Conservation (phyloP, 2,113 vertebrate genomes). For the Ceratotherium simum region DNA sequence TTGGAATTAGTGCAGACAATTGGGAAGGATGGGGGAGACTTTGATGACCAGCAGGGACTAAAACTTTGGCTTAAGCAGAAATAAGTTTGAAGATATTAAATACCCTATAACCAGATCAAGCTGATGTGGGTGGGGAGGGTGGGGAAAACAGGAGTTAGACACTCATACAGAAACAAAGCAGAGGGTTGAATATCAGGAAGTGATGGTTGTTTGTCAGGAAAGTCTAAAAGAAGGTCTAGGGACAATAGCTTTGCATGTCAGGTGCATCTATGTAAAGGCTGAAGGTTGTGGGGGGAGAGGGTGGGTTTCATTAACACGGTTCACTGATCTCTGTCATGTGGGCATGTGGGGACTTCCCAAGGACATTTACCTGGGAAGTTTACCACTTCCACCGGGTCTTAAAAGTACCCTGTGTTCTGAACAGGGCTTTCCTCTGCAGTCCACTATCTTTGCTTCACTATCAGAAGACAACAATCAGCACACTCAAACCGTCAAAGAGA, state of each 20-base stretch:
- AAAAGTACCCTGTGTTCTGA: slow-evolving; percentile 6
- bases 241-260: slow-evolving; percentile 47
- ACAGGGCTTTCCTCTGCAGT: not conserved
- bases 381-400: not conserved
- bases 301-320: slow-evolving; percentile 31
- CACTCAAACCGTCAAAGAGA: not conserved
- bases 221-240: slow-evolving; percentile 39
- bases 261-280: not conserved
- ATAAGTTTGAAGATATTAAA: not conserved
- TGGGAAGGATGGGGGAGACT: not conserved
- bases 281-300: not conserved
- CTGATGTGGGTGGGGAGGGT: not conserved
- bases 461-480: not conserved
- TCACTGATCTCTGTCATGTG: slow-evolving; percentile 23
- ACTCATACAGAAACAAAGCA: slow-evolving; percentile 66
- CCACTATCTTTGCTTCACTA: not conserved
- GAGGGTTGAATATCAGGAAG: slow-evolving; percentile 1
- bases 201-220: not conserved
- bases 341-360: slow-evolving; percentile 21
- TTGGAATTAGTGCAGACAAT: not conserved
- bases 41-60: not conserved
- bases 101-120: not conserved
- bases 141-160: not conserved
- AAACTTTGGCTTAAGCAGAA: not conserved
- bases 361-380: slow-evolving; percentile 30